These are phyloP conservation scores for Heliconius cydno DNA, from an alignment of 2,888 invertebrate species.

Conservation along the genomic window DNA sequence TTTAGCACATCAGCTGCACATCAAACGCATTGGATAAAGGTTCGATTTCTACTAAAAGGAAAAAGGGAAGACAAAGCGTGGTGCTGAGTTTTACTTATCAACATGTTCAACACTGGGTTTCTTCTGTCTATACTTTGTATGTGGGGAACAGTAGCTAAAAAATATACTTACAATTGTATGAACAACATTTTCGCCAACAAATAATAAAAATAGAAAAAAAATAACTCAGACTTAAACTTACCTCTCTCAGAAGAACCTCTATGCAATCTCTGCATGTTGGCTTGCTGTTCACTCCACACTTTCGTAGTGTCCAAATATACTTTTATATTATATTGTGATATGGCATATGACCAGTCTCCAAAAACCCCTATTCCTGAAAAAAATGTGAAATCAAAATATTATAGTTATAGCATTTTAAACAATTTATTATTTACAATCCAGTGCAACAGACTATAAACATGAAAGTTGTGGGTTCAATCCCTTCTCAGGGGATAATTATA, in stretches of 20 bases:
- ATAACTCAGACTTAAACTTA: neutral
- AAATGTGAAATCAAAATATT: slow-evolving; percentile 6
- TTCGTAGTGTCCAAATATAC: slow-evolving; percentile 64
- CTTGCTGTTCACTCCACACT: slow-evolving; percentile 45
- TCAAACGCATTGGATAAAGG: too few relatives aligned
- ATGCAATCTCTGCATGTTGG: neutral
- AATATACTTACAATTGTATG: neutral
- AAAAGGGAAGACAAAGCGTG: neutral
- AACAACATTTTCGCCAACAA: neutral
- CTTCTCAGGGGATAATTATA: neutral
- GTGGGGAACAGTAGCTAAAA: neutral
- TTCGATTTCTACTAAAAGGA: too few relatives aligned
- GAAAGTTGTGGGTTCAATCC: neutral
- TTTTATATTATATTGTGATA: slow-evolving; percentile 72
- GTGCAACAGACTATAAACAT: neutral
- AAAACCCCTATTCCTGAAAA: slow-evolving; percentile 73
- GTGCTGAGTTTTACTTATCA: neutral
- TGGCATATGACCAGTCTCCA: slow-evolving; percentile 68
- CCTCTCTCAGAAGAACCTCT: neutral
- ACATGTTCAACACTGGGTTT: neutral
- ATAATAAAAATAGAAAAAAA: neutral
- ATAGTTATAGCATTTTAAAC: neutral
- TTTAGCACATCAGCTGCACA: too few relatives aligned
- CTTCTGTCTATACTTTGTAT: neutral
- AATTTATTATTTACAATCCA: too few relatives aligned